A percentile compares a stretch with the other conserved stretches of the same genome.
These are phyloP conservation scores for Calycopis cecrops DNA, from an alignment of 1,140 invertebrate species.

Conservation along the genomic window DNA sequence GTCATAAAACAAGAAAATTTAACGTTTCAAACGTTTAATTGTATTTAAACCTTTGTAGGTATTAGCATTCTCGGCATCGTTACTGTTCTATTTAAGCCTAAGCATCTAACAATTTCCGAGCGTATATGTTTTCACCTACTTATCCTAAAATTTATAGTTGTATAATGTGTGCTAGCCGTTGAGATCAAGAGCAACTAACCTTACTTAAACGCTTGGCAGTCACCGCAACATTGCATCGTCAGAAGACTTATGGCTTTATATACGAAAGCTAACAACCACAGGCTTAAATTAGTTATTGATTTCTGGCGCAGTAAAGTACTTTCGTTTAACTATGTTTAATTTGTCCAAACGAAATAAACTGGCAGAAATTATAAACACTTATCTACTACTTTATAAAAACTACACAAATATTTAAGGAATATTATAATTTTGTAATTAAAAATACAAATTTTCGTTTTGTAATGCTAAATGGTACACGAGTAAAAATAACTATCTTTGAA, in stretches of 20 bases:
- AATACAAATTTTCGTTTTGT: too few relatives aligned
- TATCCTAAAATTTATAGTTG: conserved; percentile 25
- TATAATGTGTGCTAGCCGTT: conserved; percentile 13
- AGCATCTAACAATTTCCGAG: background rate
- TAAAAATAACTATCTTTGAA: too few relatives aligned
- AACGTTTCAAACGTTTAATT: background rate
- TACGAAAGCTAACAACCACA: conserved; percentile 22
- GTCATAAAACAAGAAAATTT: background rate
- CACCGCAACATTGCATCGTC: conserved; percentile 38
- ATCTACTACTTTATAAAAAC: too few relatives aligned
- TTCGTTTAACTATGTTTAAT: background rate
- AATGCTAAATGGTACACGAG: too few relatives aligned
- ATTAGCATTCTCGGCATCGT: conserved; percentile 6
- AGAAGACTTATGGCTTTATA: conserved; percentile 43
- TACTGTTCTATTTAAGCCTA: background rate
- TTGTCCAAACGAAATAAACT: too few relatives aligned
- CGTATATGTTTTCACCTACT: conserved; percentile 25
- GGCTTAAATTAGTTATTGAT: conserved; percentile 12
- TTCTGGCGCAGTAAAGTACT: background rate
- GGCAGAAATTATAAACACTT: background rate
- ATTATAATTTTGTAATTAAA: too few relatives aligned
- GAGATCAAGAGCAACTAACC: conserved; percentile 28
- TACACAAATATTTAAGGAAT: too few relatives aligned
- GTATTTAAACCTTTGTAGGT: background rate
- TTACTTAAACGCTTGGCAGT: conserved; percentile 43